These are phyloP conservation scores for Eurois occulta DNA, from an alignment of 2,888 invertebrate genomes.

Conservation along the genomic window DNA sequence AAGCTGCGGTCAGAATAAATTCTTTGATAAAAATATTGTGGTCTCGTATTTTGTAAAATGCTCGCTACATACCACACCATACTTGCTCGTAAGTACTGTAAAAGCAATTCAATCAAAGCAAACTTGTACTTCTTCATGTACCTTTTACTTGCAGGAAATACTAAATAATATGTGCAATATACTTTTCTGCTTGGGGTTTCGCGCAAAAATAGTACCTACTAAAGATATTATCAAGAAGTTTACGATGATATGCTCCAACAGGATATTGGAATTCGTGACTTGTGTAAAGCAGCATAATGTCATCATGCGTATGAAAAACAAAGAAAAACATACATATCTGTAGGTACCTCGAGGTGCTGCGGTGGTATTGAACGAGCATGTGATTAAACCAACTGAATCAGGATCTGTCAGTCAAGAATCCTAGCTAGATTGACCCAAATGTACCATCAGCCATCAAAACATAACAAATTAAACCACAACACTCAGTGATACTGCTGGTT, in stretches of 20 bases:
- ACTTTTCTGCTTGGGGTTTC: slow-evolving; percentile 34
- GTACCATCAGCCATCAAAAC: neutral
- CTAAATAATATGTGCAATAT: slow-evolving; percentile 52
- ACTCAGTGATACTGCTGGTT: neutral
- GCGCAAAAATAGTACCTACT: slow-evolving; percentile 39
- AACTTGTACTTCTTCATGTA: slow-evolving; percentile 38
- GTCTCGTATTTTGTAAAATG: slow-evolving; percentile 18
- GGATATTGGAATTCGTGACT: slow-evolving; percentile 60
- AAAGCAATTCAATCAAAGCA: slow-evolving; percentile 47
- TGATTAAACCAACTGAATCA: neutral
- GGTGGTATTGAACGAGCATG: neutral
- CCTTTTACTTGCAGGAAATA: slow-evolving; percentile 51
- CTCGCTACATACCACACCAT: slow-evolving; percentile 12
- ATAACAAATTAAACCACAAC: slow-evolving; percentile 6
- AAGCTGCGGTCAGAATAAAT: slow-evolving; percentile 2
- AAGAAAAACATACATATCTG: neutral
- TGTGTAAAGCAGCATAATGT: slow-evolving; percentile 7
- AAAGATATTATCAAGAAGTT: slow-evolving; percentile 57
- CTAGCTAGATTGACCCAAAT: neutral
- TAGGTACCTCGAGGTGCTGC: neutral
- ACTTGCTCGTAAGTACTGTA: neutral
- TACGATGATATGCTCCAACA: slow-evolving; percentile 56
- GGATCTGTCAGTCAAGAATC: neutral
- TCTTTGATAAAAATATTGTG: slow-evolving; percentile 30
- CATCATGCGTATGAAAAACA: neutral